Percentiles rank a stretch among this genome's conserved stretches.
phyloP scores from a whole-genome alignment of 2,113 vertebrate species.

The Leptobrachium ailaonicum region DNA sequence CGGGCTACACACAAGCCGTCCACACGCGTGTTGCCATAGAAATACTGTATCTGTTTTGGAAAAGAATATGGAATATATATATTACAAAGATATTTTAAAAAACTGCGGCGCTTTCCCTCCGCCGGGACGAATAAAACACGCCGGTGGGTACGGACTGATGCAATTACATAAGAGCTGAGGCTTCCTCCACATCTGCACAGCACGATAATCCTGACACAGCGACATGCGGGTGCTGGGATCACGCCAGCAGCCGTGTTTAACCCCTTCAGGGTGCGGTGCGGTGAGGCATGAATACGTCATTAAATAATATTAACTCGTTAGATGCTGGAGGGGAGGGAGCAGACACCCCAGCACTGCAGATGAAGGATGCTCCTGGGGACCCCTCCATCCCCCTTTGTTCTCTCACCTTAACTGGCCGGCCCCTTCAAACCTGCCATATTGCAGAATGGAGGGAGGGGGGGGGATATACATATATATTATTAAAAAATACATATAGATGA shows the following conservation, averaged over 20 bases:
- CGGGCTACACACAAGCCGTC: background rate
- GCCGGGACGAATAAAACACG: background rate
- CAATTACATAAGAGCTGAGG: background rate
- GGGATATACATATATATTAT: background rate
- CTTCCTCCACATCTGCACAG: background rate
- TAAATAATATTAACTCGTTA: background rate
- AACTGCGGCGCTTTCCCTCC: no score
- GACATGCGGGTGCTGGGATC: background rate
- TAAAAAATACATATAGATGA: no score
- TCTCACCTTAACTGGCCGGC: background rate
- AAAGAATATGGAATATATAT: background rate
- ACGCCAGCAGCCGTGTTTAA: background rate
- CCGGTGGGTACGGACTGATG: background rate
- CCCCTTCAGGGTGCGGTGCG: background rate
- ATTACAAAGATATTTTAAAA: no score
- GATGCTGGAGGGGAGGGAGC: background rate
- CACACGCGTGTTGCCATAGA: background rate
- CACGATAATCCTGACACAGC: slow-evolving; percentile 8
- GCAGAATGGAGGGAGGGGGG: background rate
- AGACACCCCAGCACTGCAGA: background rate
- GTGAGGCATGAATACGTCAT: no score
- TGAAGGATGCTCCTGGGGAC: background rate
- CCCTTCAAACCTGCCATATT: background rate
- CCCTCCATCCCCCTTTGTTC: slow-evolving; percentile 24
- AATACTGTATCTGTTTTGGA: background rate